Evolutionary conservation across 2,113 vertebrate species (phyloP), one percentile per base, ranked within the genome.

Genomic region (Vanacampus margaritifer): DNA sequence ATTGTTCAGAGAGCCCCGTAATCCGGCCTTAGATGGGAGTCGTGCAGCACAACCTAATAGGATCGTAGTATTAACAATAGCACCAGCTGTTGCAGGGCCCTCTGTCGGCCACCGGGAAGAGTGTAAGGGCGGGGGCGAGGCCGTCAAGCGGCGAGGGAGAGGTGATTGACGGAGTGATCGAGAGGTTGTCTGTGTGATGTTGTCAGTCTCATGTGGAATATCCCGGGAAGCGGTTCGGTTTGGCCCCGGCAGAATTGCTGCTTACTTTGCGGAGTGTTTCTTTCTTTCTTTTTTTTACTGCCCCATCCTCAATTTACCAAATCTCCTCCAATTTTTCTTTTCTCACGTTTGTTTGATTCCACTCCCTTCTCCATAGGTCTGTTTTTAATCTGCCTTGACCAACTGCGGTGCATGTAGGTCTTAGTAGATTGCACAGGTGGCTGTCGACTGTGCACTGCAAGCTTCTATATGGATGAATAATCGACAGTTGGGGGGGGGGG

Each of bases 1-100:
- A 93, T 96, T 95, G 95, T 94, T 92, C 91, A 92, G 91, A 92
- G 88, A 87, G 87, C 83, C 89, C 91, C 90, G 74, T 98, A 98
- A 99, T 98, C 95, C 94, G 90, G 92, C 93, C 93, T 89, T 89
- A 87, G 83, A 90, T 88, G 90, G 86, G 92, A 92, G 93, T 94
- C 93, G 94, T 92, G 93, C 93, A 93, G 92, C 87, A 75, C 83
- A 71, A 89, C 84, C 84, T 92, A 97, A 99, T 97, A 96, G 94
- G 97, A 98, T 99, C 93, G 83, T 79, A 89, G 93, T 91, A 94
- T 96, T 95, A 94, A 93, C 91, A 88, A 93, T 93, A 90, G 91
- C 87, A 84, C 93, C 91, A 93, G 87, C 88, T 92, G 91, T 92
- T 91, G 87, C 85, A 90, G 91, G 80, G 90, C 90, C 85, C 85